Evolutionary conservation across 2,113 vertebrate genomes (phyloP), one percentile per base, ranked within the genome.

Genomic region (Ailuropoda melanoleuca): DNA sequence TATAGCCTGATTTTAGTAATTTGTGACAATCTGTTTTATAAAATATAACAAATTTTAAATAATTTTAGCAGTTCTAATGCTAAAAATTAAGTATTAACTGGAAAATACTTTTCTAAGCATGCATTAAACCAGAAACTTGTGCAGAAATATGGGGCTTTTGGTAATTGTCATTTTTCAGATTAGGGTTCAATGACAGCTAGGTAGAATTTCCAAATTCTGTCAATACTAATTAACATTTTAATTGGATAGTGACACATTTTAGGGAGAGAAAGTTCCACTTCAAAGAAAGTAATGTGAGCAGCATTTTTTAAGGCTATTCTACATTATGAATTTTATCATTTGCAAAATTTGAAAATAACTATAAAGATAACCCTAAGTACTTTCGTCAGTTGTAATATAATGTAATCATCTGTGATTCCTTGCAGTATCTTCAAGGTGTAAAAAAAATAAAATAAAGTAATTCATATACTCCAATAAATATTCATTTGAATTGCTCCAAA

Each of bases 221-320:
- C 19, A 89, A 93, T 64, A 39, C 1, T 77, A 75, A 96, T 94
- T 90, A 86, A 87, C 60, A 70, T 90, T 93, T 85, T 96, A 93
- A 90, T 82, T 87, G 26, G 21, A 64, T 53, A 64, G 11, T 78
- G 43, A 90, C 23, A 50, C 4, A 10, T 53, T 92, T 89, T 60
- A 11, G 24, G 5, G 12, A 21, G 11, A 92, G 8, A 78, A 75
- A 62, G 1, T 50, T 68, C 14, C 5, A 21, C 29, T 90, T 88
- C 46, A 94, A 70, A 87, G 43, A 90, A 62, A 8, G 6, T 46
- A 70, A 92, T 58, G 2, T 78, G 75, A 48, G 18, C 29, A 56
- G 21, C 4, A 56, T 84, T 91, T 72, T 70, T 81, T 39, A 18
- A 64, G 29, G 12, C 15, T 39, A 75, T 90, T 60, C 37, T 56